Conservation (phyloP, 2,888 invertebrate genomes). For the Cantharis nigra region DNA sequence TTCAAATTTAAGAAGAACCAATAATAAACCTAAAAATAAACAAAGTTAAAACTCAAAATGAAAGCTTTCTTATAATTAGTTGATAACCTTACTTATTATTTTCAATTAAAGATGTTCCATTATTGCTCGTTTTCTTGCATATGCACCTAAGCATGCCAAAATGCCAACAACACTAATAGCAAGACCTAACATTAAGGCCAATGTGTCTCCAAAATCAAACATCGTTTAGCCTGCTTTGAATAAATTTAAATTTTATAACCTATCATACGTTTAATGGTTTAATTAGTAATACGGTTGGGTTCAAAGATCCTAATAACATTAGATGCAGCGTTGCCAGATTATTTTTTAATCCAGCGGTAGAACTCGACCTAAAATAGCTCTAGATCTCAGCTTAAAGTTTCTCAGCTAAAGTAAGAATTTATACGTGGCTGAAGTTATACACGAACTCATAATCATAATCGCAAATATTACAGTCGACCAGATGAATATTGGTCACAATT, state of each 20-base stretch:
- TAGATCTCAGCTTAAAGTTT: too few species aligned
- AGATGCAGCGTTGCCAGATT: too few species aligned
- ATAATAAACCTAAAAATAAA: neutral
- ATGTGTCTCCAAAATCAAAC: conserved; percentile 70
- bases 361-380: too few species aligned
- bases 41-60: neutral
- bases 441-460: too few species aligned
- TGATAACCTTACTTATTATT: neutral
- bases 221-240: conserved; percentile 31
- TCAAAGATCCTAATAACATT: too few species aligned
- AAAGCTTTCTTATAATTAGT: neutral
- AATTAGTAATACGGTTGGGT: too few species aligned
- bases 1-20: neutral
- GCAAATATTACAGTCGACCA: too few species aligned
- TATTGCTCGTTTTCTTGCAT: conserved; percentile 65
- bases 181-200: conserved; percentile 67
- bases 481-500: too few species aligned
- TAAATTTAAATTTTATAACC: neutral
- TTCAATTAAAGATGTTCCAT: conserved; percentile 44
- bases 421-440: too few species aligned
- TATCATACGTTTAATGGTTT: neutral
- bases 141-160: conserved; percentile 70
- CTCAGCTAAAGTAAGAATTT: too few species aligned
- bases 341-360: too few species aligned
- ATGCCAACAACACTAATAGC: conserved; percentile 65